Evolutionary conservation across 2,113 vertebrate species (phyloP).

Genomic region (Bolborhynchus lineola): DNA sequence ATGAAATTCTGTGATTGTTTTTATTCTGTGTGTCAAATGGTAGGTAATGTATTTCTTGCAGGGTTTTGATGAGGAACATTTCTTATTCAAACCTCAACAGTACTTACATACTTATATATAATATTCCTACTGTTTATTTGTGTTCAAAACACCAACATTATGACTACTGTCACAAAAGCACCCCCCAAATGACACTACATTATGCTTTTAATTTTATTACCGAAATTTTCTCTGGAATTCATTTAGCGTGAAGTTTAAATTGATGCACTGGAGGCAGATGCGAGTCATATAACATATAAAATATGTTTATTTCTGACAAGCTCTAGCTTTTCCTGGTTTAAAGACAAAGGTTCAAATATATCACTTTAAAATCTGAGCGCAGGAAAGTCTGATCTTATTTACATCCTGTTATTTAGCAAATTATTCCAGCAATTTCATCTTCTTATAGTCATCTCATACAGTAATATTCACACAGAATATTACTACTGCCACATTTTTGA

Average conservation of each 20-base stretch:
- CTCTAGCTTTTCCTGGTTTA: not conserved
- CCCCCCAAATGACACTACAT: not conserved
- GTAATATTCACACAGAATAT: not conserved
- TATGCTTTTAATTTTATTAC: not conserved
- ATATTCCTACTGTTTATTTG: not conserved
- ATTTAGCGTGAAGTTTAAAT: not conserved
- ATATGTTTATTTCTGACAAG: constrained; percentile 2
- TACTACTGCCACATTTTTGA: not conserved
- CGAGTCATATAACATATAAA: not conserved
- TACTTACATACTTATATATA: not conserved
- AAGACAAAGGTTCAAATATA: not conserved
- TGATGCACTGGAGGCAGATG: not conserved
- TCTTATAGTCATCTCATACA: not conserved
- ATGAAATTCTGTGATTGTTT: not conserved
- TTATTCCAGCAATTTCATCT: not conserved
- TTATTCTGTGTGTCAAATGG: not conserved
- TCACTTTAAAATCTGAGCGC: not conserved
- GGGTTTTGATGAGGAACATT: not conserved
- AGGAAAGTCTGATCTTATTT: not conserved
- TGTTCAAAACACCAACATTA: not conserved
- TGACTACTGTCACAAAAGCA: not conserved
- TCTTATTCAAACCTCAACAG: not conserved
- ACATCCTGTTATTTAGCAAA: not conserved
- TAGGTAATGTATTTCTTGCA: not conserved
- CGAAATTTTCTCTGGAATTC: constrained; percentile 9